These are phyloP conservation scores for Coreoperca whiteheadi DNA, from an alignment of 2,113 vertebrate genomes.

Conservation along the genomic window DNA sequence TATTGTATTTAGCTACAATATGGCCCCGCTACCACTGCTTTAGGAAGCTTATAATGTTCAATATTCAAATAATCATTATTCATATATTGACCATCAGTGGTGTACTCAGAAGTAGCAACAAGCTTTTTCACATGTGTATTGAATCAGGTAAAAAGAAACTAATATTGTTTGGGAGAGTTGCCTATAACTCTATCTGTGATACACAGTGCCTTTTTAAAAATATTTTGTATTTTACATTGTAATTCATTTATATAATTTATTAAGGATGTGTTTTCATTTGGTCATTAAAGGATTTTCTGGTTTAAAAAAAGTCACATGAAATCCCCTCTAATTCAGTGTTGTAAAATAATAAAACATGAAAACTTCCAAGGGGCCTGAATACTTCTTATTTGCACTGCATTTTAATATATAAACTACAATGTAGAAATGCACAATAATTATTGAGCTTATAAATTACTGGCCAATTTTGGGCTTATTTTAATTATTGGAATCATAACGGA, in stretches of 20 bases:
- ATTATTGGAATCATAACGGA: no score
- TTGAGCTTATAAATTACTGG: no score
- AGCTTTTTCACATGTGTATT: neutral
- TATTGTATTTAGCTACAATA: conserved; percentile 3
- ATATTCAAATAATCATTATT: conserved; percentile 21
- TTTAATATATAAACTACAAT: conserved; percentile 13
- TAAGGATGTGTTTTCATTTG: neutral
- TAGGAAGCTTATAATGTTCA: neutral
- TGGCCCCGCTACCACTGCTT: neutral
- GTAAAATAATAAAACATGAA: neutral
- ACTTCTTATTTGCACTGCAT: neutral
- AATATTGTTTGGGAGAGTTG: neutral
- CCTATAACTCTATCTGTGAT: neutral
- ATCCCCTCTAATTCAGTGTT: no score
- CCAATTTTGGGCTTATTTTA: no score
- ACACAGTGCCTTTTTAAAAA: neutral
- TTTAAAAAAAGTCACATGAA: neutral
- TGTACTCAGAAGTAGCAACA: neutral
- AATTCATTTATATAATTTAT: neutral
- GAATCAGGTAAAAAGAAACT: neutral
- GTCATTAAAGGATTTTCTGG: neutral
- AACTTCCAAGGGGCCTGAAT: neutral
- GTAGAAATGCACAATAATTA: no score
- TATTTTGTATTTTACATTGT: neutral
- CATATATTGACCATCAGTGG: neutral